These are phyloP conservation scores for Dasypus novemcinctus DNA, from an alignment of 2,113 vertebrate genomes.

Conservation along the genomic window DNA sequence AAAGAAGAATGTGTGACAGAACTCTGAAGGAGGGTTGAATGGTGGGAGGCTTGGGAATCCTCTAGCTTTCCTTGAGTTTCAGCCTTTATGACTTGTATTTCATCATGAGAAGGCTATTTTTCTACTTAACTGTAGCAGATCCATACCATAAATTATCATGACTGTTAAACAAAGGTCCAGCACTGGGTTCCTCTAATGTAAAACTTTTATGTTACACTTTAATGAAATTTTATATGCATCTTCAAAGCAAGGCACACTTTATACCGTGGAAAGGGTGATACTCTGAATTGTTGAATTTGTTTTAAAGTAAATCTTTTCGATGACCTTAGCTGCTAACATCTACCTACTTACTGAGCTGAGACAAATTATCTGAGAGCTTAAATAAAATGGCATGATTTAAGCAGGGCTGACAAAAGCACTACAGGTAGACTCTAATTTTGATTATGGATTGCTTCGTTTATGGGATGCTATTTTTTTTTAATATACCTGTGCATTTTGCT, in stretches of 20 bases:
- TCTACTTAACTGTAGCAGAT: constrained; percentile 70
- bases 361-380: constrained; percentile 49
- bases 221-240: constrained; percentile 75
- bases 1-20: constrained; percentile 64
- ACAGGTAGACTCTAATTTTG: constrained; percentile 67
- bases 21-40: constrained; percentile 61
- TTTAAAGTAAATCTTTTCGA: constrained; percentile 72
- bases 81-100: constrained; percentile 74
- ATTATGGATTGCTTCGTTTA: constrained; percentile 61
- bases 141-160: constrained; percentile 73
- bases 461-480: constrained; percentile 56
- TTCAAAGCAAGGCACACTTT: constrained; percentile 68
- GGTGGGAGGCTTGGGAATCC: constrained; percentile 63
- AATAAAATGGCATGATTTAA: constrained; percentile 59
- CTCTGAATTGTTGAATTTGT: constrained; percentile 53
- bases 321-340: constrained; percentile 67
- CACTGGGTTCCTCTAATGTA: constrained; percentile 71
- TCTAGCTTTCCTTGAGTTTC: constrained; percentile 69
- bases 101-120: constrained; percentile 77
- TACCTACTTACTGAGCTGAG: constrained; percentile 62
- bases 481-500: constrained; percentile 64
- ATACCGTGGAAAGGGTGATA: constrained; percentile 10
- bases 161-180: constrained; percentile 77
- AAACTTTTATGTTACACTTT: constrained; percentile 76
- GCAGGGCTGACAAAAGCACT: constrained; percentile 56